These are phyloP conservation scores for Pinctada fucata DNA, from an alignment of 2,888 invertebrate genomes.

Conservation along the genomic window DNA sequence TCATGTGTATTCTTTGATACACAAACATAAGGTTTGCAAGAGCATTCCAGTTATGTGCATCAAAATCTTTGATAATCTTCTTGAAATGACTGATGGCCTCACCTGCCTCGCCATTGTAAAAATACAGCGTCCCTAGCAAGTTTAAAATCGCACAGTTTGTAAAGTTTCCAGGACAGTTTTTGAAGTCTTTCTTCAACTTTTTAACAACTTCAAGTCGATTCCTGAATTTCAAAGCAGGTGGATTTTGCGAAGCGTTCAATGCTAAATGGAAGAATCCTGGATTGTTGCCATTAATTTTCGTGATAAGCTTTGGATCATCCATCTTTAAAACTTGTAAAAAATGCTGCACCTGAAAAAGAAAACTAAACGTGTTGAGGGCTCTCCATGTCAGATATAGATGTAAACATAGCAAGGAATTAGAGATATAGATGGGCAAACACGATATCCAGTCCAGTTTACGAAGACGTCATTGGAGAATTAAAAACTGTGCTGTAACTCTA, in stretches of 20 bases:
- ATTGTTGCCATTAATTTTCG: not conserved
- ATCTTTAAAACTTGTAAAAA: too few species aligned
- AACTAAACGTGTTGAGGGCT: too few species aligned
- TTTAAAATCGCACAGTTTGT: slow-evolving; percentile 22
- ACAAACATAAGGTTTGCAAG: slow-evolving; percentile 18
- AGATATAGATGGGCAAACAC: too few species aligned
- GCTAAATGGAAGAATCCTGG: slow-evolving; percentile 30
- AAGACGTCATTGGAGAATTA: too few species aligned
- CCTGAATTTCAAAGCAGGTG: not conserved
- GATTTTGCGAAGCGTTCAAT: slow-evolving; percentile 22
- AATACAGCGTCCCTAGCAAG: slow-evolving; percentile 18
- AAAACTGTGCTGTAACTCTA: too few species aligned
- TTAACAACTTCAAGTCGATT: slow-evolving; percentile 17
- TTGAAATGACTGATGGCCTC: slow-evolving; percentile 15
- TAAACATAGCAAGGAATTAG: too few species aligned
- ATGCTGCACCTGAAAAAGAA: too few species aligned
- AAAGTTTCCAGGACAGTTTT: not conserved
- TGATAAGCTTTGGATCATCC: not conserved
- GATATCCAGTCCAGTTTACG: too few species aligned
- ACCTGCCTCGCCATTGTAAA: slow-evolving; percentile 9
- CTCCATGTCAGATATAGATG: too few species aligned
- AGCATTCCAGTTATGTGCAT: slow-evolving; percentile 15
- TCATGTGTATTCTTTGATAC: slow-evolving; percentile 25
- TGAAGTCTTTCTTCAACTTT: slow-evolving; percentile 15
- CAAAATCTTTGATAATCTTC: not conserved